Percentiles rank a stretch among this genome's conserved stretches.
Evolutionary conservation across 2,797 vertebrate genomes (phyloP).

Genomic region (Lutjanus campechanus): DNA sequence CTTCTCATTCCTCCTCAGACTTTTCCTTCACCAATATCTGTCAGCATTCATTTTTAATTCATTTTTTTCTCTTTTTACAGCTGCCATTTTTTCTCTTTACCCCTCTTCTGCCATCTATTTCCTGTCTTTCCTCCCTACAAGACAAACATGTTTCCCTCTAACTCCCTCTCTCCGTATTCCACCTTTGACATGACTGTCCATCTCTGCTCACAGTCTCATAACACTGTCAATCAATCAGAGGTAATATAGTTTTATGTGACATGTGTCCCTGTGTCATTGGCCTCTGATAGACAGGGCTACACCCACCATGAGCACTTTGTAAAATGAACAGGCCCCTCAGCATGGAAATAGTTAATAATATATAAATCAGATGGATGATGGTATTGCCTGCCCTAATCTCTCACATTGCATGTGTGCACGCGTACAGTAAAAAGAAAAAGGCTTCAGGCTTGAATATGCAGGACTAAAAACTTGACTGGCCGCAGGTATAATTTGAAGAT

Average conservation of each 20-base stretch:
- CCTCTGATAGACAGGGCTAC: slow-evolving; percentile 60
- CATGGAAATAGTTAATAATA: slow-evolving; percentile 68
- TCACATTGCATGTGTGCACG: neutral
- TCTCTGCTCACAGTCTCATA: slow-evolving; percentile 56
- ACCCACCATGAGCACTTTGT: slow-evolving; percentile 70
- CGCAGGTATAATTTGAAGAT: neutral
- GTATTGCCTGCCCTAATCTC: slow-evolving; percentile 28
- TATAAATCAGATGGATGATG: slow-evolving; percentile 54
- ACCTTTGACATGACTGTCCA: slow-evolving; percentile 58
- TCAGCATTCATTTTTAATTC: slow-evolving; percentile 47
- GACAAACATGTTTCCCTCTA: slow-evolving; percentile 25
- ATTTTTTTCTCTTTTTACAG: slow-evolving; percentile 1
- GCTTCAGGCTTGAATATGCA: too few relatives aligned
- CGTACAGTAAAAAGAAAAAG: neutral
- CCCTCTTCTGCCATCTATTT: slow-evolving; percentile 8
- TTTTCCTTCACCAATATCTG: slow-evolving; percentile 21
- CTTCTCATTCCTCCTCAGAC: slow-evolving; percentile 21
- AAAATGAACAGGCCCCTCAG: slow-evolving; percentile 72
- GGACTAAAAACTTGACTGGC: neutral
- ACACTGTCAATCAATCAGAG: slow-evolving; percentile 70
- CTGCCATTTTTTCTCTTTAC: slow-evolving; percentile 37
- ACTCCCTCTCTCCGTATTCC: slow-evolving; percentile 16
- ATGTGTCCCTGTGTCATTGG: slow-evolving; percentile 76
- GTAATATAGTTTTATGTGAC: slow-evolving; percentile 76
- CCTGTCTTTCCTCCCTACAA: neutral